Conservation (phyloP, 2,888 invertebrate genomes). For the Dicycla oo region DNA sequence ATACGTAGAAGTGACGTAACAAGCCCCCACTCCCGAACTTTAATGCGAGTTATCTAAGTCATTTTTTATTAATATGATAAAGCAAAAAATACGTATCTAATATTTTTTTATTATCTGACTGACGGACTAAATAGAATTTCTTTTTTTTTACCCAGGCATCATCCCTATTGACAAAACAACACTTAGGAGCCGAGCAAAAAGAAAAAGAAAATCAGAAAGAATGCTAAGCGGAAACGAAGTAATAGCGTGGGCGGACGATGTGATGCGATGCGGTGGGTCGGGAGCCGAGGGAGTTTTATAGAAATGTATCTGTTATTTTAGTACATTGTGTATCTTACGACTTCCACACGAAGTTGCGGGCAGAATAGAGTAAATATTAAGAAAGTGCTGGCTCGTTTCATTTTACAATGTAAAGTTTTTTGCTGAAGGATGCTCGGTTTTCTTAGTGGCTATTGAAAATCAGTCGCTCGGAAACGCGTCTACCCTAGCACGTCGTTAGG, state of each 20-base stretch:
- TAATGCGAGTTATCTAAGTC: too few species aligned
- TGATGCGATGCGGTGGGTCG: not conserved
- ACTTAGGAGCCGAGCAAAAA: too few species aligned
- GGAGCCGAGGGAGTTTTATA: not conserved
- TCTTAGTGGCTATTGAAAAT: conserved; percentile 26
- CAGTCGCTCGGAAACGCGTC: conserved; percentile 27
- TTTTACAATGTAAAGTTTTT: conserved; percentile 19
- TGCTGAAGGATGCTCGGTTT: not conserved
- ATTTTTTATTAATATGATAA: too few species aligned
- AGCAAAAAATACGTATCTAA: too few species aligned
- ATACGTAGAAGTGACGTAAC: too few species aligned
- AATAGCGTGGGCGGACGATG: not conserved
- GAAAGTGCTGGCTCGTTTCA: not conserved
- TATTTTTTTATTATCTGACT: too few species aligned
- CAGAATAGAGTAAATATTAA: not conserved
- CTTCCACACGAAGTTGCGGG: not conserved
- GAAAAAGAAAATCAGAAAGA: not conserved
- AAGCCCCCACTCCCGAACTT: too few species aligned
- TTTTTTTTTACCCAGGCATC: too few species aligned
- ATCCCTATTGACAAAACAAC: too few species aligned
- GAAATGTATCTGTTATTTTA: not conserved
- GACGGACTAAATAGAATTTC: too few species aligned
- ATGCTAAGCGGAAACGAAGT: not conserved
- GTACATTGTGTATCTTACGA: not conserved
- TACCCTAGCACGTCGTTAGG: conserved; percentile 10